phyloP scores from a whole-genome alignment of 2,797 vertebrate species.

The Antrozous pallidus region DNA sequence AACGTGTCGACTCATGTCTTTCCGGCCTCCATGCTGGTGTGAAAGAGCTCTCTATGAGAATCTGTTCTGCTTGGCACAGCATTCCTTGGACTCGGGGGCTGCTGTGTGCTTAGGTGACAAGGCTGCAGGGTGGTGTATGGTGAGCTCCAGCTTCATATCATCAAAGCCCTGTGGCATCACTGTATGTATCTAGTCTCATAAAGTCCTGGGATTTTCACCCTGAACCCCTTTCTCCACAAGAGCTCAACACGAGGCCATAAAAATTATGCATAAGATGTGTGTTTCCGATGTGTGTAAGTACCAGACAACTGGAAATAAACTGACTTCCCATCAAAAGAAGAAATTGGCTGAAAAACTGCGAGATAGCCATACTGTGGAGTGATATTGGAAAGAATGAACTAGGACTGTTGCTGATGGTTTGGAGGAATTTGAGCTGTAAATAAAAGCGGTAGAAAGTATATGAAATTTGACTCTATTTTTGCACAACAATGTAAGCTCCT shows the following conservation, averaged over 20 bases:
- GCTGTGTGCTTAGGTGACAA: background rate
- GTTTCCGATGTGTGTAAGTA: background rate
- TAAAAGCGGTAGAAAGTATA: background rate
- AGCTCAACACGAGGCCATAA: background rate
- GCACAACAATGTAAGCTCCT: background rate
- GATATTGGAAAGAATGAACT: constrained; percentile 10
- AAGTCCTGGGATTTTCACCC: background rate
- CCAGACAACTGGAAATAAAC: background rate
- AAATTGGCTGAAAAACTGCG: background rate
- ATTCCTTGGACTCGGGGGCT: background rate
- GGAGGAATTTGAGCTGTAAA: background rate
- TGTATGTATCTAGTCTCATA: background rate
- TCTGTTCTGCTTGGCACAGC: background rate
- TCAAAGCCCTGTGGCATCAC: background rate
- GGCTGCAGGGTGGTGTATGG: background rate
- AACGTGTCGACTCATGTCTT: background rate
- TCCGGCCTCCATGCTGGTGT: background rate
- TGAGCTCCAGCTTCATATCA: background rate
- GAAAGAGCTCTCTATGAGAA: background rate
- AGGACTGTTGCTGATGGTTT: background rate
- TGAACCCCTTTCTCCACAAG: background rate
- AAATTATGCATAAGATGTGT: background rate
- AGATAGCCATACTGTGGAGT: background rate
- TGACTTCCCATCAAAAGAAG: background rate
- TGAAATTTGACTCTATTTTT: background rate